These are phyloP conservation scores for Sycobia sp. DNA, from an alignment of 1,140 invertebrate genomes.

Conservation along the genomic window DNA sequence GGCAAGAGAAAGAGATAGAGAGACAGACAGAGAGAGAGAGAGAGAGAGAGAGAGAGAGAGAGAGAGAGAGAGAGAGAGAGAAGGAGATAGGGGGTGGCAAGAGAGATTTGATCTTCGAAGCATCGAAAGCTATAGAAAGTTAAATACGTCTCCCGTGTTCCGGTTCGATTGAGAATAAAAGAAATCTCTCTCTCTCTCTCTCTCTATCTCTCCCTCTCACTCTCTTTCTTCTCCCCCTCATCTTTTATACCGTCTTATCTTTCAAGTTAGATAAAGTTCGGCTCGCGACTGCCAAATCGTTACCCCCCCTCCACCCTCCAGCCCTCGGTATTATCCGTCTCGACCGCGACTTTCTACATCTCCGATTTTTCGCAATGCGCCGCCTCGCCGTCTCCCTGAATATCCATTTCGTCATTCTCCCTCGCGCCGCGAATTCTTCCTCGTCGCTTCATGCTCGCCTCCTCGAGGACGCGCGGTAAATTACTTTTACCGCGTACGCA, in stretches of 20 bases:
- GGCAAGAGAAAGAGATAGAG: not conserved
- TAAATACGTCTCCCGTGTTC: constrained; percentile 24
- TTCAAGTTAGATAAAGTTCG: constrained; percentile 24
- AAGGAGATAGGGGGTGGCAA: constrained; percentile 17
- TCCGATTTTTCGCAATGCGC: too few species aligned
- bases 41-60: constrained; percentile 9
- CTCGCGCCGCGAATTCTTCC: too few species aligned
- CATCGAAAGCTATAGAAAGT: constrained; percentile 22
- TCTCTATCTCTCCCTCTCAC: too few species aligned
- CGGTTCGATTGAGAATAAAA: constrained; percentile 27
- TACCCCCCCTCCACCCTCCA: not conserved
- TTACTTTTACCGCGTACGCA: too few species aligned
- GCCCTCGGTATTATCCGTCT: too few species aligned
- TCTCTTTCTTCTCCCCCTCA: not conserved
- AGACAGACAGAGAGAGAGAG: not conserved
- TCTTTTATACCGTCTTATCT: not conserved
- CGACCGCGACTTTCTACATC: too few species aligned
- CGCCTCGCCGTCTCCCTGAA: too few species aligned
- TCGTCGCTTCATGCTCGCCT: too few species aligned
- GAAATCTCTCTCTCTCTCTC: too few species aligned
- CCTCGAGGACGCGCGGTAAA: too few species aligned
- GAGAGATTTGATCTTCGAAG: constrained; percentile 23
- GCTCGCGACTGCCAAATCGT: not conserved
- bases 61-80: not conserved
- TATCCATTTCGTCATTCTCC: too few species aligned